phyloP scores from a whole-genome alignment of 2,888 invertebrate genomes.

The Acanthosepion pharaonis region DNA sequence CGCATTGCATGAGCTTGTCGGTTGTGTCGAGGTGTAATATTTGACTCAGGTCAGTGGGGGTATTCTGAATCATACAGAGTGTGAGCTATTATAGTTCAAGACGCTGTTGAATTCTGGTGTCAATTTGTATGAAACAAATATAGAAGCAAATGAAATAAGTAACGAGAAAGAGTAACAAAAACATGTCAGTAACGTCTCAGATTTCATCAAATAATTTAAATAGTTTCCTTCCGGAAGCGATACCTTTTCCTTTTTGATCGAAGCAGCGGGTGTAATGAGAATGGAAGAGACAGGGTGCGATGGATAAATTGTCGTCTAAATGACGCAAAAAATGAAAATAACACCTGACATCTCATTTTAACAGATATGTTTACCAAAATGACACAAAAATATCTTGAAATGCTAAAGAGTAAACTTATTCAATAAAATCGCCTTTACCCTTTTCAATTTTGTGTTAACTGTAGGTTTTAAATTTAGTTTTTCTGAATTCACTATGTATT shows the following conservation, averaged over 20 bases:
- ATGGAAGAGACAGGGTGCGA: not conserved
- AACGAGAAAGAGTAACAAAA: not conserved
- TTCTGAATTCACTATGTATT: no score
- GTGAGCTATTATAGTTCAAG: not conserved
- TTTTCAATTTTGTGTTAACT: no score
- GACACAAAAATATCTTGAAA: no score
- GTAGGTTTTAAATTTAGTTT: no score
- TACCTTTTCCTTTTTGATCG: not conserved
- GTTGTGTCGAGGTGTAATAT: slow-evolving; percentile 4
- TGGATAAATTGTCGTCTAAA: no score
- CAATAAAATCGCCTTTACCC: no score
- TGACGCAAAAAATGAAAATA: no score
- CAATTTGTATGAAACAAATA: not conserved
- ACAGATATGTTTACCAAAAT: no score
- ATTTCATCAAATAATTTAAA: not conserved
- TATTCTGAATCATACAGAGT: not conserved
- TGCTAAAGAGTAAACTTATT: no score
- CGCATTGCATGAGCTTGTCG: not conserved
- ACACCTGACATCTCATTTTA: no score
- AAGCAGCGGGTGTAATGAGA: not conserved
- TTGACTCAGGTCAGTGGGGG: slow-evolving; percentile 21
- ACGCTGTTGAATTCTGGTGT: not conserved
- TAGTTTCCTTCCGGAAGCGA: not conserved
- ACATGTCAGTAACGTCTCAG: not conserved
- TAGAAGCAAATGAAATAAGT: not conserved